These are phyloP conservation scores for Eretmochelys imbricata DNA, from an alignment of 2,113 vertebrate genomes.

Conservation along the genomic window DNA sequence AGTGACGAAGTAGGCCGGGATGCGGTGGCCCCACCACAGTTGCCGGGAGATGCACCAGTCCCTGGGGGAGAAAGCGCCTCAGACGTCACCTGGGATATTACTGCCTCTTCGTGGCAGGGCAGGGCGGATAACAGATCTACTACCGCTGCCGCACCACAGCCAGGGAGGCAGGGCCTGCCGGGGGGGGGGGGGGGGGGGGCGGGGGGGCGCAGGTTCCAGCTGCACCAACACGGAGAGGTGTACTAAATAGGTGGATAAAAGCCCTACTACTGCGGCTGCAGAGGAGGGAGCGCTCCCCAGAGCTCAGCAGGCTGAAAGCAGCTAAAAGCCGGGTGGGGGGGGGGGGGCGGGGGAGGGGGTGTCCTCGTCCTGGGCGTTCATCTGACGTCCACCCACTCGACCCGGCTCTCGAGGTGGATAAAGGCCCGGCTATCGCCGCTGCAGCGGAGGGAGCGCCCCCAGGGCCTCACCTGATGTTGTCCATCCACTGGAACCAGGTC, in stretches of 20 bases:
- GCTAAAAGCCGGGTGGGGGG: too few species aligned
- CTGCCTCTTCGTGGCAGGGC: background rate
- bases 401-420: background rate
- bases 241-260: too few species aligned
- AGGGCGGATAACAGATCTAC: background rate
- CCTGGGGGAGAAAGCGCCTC: background rate
- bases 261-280: too few species aligned
- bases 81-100: background rate
- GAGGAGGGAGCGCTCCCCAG: too few species aligned
- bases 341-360: too few species aligned
- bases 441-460: background rate
- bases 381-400: too few species aligned
- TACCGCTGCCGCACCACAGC: background rate
- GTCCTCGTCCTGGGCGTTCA: too few species aligned
- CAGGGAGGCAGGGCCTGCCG: too few species aligned
- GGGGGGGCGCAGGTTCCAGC: too few species aligned
- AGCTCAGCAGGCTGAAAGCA: too few species aligned
- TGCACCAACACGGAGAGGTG: too few species aligned
- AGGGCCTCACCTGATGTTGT: slow-evolving; percentile 85
- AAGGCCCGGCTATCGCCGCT: background rate
- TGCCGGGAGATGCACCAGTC: slow-evolving; percentile 93
- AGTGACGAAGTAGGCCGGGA: slow-evolving; percentile 91
- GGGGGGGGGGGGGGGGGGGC: too few species aligned
- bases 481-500: slow-evolving; percentile 94
- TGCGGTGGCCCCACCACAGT: slow-evolving; percentile 94